Evolutionary conservation across 2,113 vertebrate species (phyloP).

Genomic region (Chelonoidis abingdonii): DNA sequence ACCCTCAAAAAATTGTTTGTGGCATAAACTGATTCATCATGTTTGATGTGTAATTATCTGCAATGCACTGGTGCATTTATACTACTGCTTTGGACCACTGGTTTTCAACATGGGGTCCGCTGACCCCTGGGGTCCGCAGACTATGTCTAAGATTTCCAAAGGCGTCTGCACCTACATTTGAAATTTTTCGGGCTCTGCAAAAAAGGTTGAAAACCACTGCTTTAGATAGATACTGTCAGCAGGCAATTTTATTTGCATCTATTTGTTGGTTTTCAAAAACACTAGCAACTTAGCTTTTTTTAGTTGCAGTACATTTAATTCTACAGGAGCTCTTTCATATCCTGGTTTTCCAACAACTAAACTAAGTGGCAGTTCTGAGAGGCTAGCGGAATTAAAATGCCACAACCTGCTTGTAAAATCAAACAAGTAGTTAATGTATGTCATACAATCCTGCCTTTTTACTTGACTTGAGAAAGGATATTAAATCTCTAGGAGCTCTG

Average conservation of each 20-base stretch:
- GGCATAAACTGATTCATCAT: too few species aligned
- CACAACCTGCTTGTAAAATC: background rate
- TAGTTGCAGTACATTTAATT: background rate
- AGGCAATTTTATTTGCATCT: background rate
- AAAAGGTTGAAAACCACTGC: background rate
- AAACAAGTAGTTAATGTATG: background rate
- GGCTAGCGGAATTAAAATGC: background rate
- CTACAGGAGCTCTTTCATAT: background rate
- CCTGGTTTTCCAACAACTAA: background rate
- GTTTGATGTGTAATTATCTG: too few species aligned
- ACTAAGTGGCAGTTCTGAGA: background rate
- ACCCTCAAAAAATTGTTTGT: too few species aligned
- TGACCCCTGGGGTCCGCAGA: background rate
- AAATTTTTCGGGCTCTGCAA: background rate
- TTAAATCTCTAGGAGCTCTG: conserved; percentile 99
- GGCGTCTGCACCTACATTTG: background rate
- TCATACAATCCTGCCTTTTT: background rate
- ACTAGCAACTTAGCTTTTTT: background rate
- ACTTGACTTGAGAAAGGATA: conserved; percentile 88
- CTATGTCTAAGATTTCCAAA: background rate
- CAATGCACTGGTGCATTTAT: background rate
- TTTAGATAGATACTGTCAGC: background rate
- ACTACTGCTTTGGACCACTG: background rate
- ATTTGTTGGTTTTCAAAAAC: background rate
- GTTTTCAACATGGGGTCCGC: background rate